Evolutionary conservation across 2,113 vertebrate species (phyloP).

Genomic region (Rhinichthys klamathensis): DNA sequence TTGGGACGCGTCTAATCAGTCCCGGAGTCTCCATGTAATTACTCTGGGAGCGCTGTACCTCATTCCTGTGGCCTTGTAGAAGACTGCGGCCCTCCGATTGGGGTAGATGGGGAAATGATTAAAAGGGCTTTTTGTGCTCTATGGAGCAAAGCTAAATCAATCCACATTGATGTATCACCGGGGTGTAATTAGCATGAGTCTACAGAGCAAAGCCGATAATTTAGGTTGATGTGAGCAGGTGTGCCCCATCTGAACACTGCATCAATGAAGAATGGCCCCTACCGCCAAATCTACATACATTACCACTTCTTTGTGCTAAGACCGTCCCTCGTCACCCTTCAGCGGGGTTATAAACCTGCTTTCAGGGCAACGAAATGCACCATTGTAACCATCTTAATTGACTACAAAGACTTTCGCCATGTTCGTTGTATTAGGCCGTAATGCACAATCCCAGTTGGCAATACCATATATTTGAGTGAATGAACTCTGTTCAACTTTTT

Average conservation of each 20-base stretch:
- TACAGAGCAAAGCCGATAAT: slow-evolving; percentile 50
- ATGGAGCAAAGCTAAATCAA: slow-evolving; percentile 55
- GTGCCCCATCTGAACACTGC: slow-evolving; percentile 20
- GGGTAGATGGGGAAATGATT: slow-evolving; percentile 52
- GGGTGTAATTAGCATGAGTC: slow-evolving; percentile 58
- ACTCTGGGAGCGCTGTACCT: slow-evolving; percentile 30
- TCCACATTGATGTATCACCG: slow-evolving; percentile 59
- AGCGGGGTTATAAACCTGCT: slow-evolving; percentile 1
- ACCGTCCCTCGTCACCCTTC: neutral
- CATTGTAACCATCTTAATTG: neutral
- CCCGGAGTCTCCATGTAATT: slow-evolving; percentile 28
- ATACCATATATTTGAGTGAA: neutral
- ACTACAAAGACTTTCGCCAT: neutral
- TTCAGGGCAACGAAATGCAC: neutral
- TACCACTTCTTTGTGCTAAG: slow-evolving; percentile 19
- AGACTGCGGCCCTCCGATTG: slow-evolving; percentile 31
- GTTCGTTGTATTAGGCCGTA: neutral
- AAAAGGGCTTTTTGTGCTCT: slow-evolving; percentile 55
- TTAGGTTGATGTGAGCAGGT: slow-evolving; percentile 53
- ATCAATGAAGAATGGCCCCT: slow-evolving; percentile 23
- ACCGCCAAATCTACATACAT: slow-evolving; percentile 33
- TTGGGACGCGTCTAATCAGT: slow-evolving; percentile 33
- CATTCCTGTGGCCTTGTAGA: slow-evolving; percentile 37
- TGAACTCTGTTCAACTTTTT: neutral
- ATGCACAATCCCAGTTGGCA: neutral